Base-by-base conservation (phyloP, 2,888 invertebrate species). In the Brachyopa scutellaris region DNA sequence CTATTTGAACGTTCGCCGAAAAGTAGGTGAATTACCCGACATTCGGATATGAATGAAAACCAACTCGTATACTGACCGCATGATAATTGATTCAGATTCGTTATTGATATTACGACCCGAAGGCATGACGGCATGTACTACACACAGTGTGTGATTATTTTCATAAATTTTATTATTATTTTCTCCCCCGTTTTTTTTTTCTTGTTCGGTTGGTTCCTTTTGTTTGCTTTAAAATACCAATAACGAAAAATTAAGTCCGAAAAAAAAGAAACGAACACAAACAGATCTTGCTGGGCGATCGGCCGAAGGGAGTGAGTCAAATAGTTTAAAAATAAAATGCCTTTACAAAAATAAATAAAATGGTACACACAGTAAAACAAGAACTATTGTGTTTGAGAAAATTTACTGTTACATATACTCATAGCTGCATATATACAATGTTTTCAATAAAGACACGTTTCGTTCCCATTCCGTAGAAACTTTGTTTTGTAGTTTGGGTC, bases 31-130 rank as follows among this genome's bases (percentile, higher is more conserved):
- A 70, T 77, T 77, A 57, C 29, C 23, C 57, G 38, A 64, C 38
- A 66, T 64, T 57, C 70, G 57, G 2, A 17, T 53, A 49, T 1
- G 15, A 55, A 23, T 3, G 7, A 23, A 42, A 31, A 21, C 4
- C 7, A 36, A 36, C 66, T 40, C 38, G 15, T 57, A 59, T n/a
- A n/a, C 51, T 45, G 64, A 61, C 23, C 38, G 49, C 62, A 70
- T 21, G 70, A 82, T 76, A 80, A 76, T 70, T 77, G 55, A 82
- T 66, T 72, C 77, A 61, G 77, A 80, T 76, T 69, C 76, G 62
- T 62, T 69, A 57, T 76, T 80, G 76, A 76, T 73, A 67, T 74
- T 70, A 38, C 62, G 31, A 53, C 19, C 36, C 59, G 42, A 29
- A 47, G 61, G 31, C 26, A 64, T 72, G 57, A 66, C 31, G 49